These are phyloP conservation scores for Apteryx mantelli DNA, from an alignment of 2,113 vertebrate species.

Conservation along the genomic window DNA sequence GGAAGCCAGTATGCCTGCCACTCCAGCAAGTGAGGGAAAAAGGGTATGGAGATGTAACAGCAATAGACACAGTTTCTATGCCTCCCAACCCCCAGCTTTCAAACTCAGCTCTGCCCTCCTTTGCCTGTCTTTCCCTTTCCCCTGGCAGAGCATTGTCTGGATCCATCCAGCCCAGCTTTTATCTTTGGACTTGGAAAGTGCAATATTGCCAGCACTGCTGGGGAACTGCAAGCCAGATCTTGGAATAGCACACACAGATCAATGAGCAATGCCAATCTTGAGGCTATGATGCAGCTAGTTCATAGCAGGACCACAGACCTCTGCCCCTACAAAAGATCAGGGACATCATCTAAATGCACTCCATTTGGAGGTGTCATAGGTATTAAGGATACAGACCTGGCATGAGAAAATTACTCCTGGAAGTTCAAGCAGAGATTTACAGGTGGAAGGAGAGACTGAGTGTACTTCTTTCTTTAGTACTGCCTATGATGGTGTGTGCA, in stretches of 20 bases:
- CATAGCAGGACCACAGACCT: not conserved
- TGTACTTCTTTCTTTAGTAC: not conserved
- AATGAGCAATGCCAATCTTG: rapidly evolving
- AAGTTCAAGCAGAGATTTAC: not conserved
- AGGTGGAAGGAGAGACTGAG: not conserved
- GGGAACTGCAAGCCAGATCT: not conserved
- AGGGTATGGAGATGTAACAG: not conserved
- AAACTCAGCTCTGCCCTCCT: not conserved
- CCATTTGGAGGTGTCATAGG: not conserved
- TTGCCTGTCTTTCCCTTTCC: not conserved
- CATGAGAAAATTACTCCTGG: not conserved
- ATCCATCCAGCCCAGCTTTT: not conserved
- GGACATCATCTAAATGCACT: not conserved
- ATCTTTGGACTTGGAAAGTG: not conserved
- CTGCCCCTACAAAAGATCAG: not conserved
- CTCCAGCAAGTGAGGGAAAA: not conserved
- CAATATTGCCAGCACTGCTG: rapidly evolving
- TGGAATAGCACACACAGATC: not conserved
- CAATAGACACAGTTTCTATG: not conserved
- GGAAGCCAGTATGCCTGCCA: rapidly evolving
- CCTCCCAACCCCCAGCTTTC: not conserved
- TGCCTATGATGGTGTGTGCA: not conserved
- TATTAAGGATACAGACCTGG: not conserved
- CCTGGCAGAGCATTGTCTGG: not conserved
- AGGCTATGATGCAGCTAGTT: not conserved